A percentile compares a stretch with the other conserved stretches of the same genome.
phyloP scores from a whole-genome alignment of 2,113 vertebrate species.

The Aplodontia rufa region DNA sequence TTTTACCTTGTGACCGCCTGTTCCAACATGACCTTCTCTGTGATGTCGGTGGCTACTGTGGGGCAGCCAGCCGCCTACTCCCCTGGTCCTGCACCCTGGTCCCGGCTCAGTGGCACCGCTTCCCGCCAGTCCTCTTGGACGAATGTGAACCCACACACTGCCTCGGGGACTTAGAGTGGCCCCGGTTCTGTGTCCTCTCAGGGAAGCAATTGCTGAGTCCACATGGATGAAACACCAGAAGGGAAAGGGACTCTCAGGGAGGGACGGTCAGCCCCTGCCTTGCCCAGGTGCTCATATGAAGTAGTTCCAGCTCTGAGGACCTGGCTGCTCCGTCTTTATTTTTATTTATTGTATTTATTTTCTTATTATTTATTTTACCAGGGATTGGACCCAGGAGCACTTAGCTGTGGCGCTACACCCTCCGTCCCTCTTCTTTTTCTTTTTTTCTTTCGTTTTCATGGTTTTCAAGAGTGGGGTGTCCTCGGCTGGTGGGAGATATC shows the following conservation, averaged over 20 bases:
- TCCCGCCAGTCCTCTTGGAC: accelerated
- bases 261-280: too few relatives aligned
- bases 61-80: accelerated
- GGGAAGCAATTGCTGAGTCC: accelerated
- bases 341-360: too few relatives aligned
- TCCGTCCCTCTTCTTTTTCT: too few relatives aligned
- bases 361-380: too few relatives aligned
- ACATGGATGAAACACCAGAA: accelerated
- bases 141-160: accelerated
- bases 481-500: too few relatives aligned
- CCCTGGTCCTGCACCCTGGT: accelerated
- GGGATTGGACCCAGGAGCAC: too few relatives aligned
- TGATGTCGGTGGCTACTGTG: not conserved
- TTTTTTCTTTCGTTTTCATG: too few relatives aligned
- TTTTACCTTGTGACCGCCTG: accelerated
- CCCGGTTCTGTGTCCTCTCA: too few relatives aligned
- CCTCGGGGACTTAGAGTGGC: not conserved
- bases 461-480: too few relatives aligned
- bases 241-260: not conserved
- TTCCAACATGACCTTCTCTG: not conserved
- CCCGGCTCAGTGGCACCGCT: not conserved
- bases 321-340: not conserved
- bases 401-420: too few relatives aligned
- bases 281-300: too few relatives aligned
- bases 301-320: accelerated